phyloP scores from a whole-genome alignment of 2,888 invertebrate genomes.

The Frankliniella fusca region DNA sequence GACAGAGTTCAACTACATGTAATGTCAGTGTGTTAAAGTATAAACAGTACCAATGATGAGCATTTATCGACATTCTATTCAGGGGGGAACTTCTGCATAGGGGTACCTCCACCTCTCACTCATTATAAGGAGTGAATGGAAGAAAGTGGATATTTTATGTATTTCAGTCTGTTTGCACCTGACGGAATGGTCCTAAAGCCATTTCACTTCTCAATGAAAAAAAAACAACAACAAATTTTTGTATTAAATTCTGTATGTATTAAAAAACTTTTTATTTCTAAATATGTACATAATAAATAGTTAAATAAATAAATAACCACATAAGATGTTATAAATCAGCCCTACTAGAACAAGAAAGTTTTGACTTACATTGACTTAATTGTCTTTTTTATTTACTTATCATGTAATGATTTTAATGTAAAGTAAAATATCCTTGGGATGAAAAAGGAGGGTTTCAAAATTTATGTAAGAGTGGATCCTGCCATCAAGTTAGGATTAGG shows the following conservation, averaged over 20 bases:
- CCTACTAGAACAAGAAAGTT: neutral
- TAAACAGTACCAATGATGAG: neutral
- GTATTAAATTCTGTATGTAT: neutral
- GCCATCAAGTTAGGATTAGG: no score
- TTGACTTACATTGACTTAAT: neutral
- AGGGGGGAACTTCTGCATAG: neutral
- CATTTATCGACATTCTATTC: neutral
- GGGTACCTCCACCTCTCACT: neutral
- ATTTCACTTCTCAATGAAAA: neutral
- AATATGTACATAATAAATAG: conserved; percentile 11
- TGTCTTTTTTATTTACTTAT: neutral
- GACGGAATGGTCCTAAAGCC: neutral
- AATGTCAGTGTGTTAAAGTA: neutral
- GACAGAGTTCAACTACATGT: neutral
- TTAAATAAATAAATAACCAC: conserved; percentile 19
- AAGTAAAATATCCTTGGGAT: neutral
- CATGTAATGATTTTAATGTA: neutral
- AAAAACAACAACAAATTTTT: neutral
- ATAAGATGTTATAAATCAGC: neutral
- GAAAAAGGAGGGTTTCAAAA: neutral
- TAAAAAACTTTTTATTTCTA: neutral
- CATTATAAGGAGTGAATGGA: neutral
- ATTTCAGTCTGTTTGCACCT: neutral
- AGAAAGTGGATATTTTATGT: neutral
- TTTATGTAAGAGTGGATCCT: no score